Percentiles rank a stretch among this genome's conserved stretches.
Conservation (phyloP, 2,888 invertebrate genomes). For the Hypolimnas misippus region DNA sequence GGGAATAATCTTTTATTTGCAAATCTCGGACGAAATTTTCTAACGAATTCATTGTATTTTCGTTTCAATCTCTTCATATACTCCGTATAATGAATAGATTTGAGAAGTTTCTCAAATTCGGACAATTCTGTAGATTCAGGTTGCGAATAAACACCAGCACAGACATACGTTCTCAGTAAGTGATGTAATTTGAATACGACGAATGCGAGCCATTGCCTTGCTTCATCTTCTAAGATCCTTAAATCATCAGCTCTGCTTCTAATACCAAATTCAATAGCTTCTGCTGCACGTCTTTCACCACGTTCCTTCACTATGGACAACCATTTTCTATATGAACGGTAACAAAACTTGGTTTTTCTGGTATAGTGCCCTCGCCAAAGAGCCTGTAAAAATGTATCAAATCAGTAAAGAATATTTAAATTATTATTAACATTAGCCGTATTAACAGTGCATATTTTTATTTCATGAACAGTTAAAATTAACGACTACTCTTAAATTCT, state of each 20-base stretch:
- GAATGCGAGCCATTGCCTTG: slow-evolving; percentile 73
- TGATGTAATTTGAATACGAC: slow-evolving; percentile 78
- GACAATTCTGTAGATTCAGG: slow-evolving; percentile 62
- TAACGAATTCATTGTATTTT: slow-evolving; percentile 76
- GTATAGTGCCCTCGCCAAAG: slow-evolving; percentile 74
- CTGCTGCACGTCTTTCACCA: slow-evolving; percentile 68
- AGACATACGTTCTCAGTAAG: slow-evolving; percentile 66
- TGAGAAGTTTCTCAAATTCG: slow-evolving; percentile 72
- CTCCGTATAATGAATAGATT: slow-evolving; percentile 72
- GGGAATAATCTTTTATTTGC: slow-evolving; percentile 75
- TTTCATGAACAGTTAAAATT: too few relatives aligned
- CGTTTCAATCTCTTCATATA: slow-evolving; percentile 72
- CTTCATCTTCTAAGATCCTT: slow-evolving; percentile 73
- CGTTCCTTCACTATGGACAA: slow-evolving; percentile 65
- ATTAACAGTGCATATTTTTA: background rate
- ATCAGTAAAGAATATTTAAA: slow-evolving; percentile 4
- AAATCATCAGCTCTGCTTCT: slow-evolving; percentile 72
- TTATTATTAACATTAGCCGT: background rate
- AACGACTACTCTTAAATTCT: too few relatives aligned
- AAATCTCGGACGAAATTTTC: slow-evolving; percentile 69
- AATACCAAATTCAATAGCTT: slow-evolving; percentile 71
- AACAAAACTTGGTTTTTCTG: slow-evolving; percentile 70
- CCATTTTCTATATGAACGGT: slow-evolving; percentile 72
- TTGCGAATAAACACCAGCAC: slow-evolving; percentile 72
- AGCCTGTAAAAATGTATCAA: slow-evolving; percentile 53